Evolutionary conservation across 2,797 vertebrate species (phyloP).

Genomic region (Emys orbicularis): DNA sequence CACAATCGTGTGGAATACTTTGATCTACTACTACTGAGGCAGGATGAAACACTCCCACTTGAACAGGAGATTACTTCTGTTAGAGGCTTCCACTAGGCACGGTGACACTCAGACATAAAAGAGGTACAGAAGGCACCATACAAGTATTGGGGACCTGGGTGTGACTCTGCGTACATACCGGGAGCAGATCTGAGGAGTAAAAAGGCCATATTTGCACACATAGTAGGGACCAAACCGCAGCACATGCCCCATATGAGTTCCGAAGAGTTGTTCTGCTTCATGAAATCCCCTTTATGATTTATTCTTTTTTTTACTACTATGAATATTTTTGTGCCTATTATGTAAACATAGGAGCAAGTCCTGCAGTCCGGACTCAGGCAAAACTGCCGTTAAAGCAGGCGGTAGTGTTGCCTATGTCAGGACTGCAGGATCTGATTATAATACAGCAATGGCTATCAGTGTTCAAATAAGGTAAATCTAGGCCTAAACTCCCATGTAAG

Average conservation of each 20-base stretch:
- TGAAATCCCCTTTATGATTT: slow-evolving; percentile 36
- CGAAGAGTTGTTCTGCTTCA: slow-evolving; percentile 61
- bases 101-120: slow-evolving; percentile 40
- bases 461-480: slow-evolving; percentile 67
- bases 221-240: not conserved
- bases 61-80: slow-evolving; percentile 68
- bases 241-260: not conserved
- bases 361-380: not conserved
- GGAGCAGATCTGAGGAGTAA: not conserved
- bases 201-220: not conserved
- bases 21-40: slow-evolving; percentile 48
- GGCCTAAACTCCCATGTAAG: slow-evolving; percentile 68
- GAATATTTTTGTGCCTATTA: not conserved
- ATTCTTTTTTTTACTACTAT: not conserved
- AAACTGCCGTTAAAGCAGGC: not conserved
- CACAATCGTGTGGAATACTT: slow-evolving; percentile 12
- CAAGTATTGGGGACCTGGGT: not conserved
- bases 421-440: slow-evolving; percentile 48
- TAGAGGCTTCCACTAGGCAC: slow-evolving; percentile 53
- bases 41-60: slow-evolving; percentile 61
- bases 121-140: slow-evolving; percentile 22
- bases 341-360: slow-evolving; percentile 3
- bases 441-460: slow-evolving; percentile 10
- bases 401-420: not conserved
- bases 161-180: not conserved